These are phyloP conservation scores for Orientallactaga bullata DNA, from an alignment of 2,113 vertebrate genomes.

Conservation along the genomic window DNA sequence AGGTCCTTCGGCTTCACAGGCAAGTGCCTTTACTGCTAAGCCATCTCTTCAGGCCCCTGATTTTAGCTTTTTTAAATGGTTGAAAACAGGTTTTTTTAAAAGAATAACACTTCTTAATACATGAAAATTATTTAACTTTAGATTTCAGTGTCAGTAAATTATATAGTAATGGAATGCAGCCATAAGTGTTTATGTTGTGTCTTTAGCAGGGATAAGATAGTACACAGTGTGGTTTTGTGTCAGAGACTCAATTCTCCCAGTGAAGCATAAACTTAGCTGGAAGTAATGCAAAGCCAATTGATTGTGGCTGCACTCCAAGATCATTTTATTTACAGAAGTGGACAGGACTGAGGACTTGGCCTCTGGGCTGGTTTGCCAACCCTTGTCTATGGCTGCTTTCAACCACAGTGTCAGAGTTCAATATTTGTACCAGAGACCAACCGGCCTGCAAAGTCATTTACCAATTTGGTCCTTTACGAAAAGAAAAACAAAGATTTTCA, in stretches of 20 bases:
- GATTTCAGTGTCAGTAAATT: not conserved
- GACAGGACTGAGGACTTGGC: not conserved
- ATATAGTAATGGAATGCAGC: not conserved
- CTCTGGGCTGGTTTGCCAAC: not conserved
- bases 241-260: not conserved
- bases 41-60: no score
- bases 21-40: no score
- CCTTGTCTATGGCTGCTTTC: not conserved
- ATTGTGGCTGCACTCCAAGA: not conserved
- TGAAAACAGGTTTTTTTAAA: not conserved
- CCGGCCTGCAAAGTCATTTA: not conserved
- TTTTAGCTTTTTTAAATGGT: not conserved
- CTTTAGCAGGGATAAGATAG: not conserved
- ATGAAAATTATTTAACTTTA: not conserved
- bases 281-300: not conserved
- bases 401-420: not conserved
- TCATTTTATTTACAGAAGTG: conserved; percentile 43
- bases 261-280: not conserved
- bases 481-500: not conserved
- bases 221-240: not conserved
- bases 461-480: not conserved
- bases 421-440: not conserved
- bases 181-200: not conserved
- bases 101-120: not conserved
- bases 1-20: no score